Conservation (phyloP, 2,113 vertebrate genomes). For the Hypanus sabinus region DNA sequence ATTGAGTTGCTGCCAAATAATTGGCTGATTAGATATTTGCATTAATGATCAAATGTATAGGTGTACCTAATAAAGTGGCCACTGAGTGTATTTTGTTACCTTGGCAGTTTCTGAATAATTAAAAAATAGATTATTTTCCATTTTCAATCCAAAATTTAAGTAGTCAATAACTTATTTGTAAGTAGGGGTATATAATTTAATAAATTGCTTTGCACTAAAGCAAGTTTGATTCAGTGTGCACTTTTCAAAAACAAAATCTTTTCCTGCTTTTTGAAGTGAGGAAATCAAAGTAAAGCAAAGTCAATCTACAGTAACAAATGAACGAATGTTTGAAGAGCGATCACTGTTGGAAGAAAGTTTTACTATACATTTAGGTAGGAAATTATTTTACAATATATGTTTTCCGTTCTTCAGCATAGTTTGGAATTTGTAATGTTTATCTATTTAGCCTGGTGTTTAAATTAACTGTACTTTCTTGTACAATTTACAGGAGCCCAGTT, state of each 20-base stretch:
- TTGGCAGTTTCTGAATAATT: neutral
- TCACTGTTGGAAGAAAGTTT: constrained; percentile 92
- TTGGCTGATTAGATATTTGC: too few relatives aligned
- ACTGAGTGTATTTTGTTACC: too few relatives aligned
- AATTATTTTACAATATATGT: neutral
- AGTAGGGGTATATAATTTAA: neutral
- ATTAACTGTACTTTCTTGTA: neutral
- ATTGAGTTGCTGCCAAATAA: too few relatives aligned
- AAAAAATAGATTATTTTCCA: neutral
- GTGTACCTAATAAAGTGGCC: too few relatives aligned
- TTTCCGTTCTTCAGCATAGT: neutral
- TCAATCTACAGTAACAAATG: constrained; percentile 66
- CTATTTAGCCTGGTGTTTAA: neutral
- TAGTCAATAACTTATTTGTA: neutral
- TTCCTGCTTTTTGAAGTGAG: constrained; percentile 62
- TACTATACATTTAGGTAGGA: constrained; percentile 87
- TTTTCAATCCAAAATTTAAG: neutral
- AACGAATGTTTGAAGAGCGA: constrained; percentile 83
- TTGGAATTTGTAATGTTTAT: neutral
- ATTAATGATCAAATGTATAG: too few relatives aligned
- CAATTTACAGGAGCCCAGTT: constrained; percentile 80
- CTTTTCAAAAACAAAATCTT: neutral
- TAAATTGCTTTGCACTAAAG: neutral
- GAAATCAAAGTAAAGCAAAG: constrained; percentile 89
- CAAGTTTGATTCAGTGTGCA: neutral